Conservation (phyloP, 2,113 vertebrate species). For the Abramis brama region DNA sequence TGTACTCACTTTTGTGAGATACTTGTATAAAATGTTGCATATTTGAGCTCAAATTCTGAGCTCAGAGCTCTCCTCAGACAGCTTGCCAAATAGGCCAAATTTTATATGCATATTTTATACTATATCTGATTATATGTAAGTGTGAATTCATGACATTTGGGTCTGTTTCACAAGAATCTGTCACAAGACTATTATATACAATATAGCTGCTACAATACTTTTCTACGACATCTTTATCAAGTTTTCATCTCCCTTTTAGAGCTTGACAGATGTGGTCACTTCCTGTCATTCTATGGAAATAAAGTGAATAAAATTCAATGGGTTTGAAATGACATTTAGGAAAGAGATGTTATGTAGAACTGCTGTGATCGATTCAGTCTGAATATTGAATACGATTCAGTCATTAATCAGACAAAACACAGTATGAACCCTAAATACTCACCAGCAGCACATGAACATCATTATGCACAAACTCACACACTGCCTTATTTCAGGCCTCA, state of each 20-base stretch:
- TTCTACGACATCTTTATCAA: neutral
- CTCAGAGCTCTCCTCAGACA: too few species aligned
- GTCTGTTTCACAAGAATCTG: too few species aligned
- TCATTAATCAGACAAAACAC: neutral
- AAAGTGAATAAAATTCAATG: neutral
- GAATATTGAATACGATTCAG: neutral
- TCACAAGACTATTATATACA: too few species aligned
- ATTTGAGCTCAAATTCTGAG: too few species aligned
- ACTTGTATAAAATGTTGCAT: too few species aligned
- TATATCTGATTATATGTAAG: too few species aligned
- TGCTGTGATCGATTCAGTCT: too few species aligned
- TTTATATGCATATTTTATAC: too few species aligned
- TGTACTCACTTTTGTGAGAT: too few species aligned
- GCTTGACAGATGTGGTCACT: neutral
- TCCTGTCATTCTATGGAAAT: neutral
- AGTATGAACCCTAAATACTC: neutral
- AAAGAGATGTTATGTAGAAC: too few species aligned
- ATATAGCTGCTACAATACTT: neutral
- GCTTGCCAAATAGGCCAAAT: too few species aligned
- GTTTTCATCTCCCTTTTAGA: neutral
- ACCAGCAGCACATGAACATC: neutral
- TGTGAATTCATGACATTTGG: too few species aligned
- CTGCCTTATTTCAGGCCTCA: neutral
- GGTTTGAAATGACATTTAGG: neutral
- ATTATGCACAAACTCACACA: neutral